Evolutionary conservation across 2,888 invertebrate genomes (phyloP).

Genomic region (Dione vanillae): DNA sequence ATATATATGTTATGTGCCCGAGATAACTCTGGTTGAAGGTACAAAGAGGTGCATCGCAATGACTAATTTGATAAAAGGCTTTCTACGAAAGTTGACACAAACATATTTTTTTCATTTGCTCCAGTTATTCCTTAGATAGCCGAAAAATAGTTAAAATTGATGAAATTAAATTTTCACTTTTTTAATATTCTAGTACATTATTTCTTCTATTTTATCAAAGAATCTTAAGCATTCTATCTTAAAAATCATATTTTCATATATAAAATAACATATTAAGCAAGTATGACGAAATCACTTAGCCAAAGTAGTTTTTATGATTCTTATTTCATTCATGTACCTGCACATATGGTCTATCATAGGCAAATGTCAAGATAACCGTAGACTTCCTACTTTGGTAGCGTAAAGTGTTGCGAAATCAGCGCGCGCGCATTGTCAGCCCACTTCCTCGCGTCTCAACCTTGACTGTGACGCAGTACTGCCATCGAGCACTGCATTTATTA

Average conservation of each 20-base stretch:
- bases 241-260: neutral
- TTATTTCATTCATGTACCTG: conserved; percentile 19
- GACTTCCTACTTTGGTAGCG: conserved; percentile 68
- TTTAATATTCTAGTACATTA: no score
- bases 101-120: no score
- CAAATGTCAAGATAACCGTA: conserved; percentile 59
- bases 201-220: no score
- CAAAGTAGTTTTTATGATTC: neutral
- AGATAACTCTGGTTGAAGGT: no score
- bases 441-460: conserved; percentile 67
- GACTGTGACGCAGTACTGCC: conserved; percentile 55
- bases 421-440: conserved; percentile 64
- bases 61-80: no score
- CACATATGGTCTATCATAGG: conserved; percentile 44
- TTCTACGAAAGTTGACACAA: no score
- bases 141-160: no score
- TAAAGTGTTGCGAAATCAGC: conserved; percentile 60
- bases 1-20: no score
- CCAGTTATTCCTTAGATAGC: no score
- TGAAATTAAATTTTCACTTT: no score
- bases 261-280: neutral
- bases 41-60: no score
- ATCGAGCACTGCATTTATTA: conserved; percentile 27
- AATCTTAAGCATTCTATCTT: neutral
- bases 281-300: neutral